Percentiles rank a stretch among this genome's conserved stretches.
phyloP scores from a whole-genome alignment of 2,888 invertebrate species.

The Notocelia uddmanniana region DNA sequence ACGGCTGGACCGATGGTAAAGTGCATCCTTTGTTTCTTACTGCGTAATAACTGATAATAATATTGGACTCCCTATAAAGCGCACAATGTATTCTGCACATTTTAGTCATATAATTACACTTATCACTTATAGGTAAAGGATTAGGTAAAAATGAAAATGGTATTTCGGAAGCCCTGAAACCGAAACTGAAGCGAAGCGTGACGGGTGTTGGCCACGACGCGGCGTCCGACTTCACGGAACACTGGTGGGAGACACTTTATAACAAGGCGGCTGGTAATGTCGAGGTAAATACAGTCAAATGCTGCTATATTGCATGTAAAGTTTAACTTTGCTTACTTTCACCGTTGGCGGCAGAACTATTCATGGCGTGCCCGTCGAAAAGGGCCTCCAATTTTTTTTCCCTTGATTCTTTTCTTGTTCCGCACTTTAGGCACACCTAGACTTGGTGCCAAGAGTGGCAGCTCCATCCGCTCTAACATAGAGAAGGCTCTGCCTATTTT shows the following conservation, averaged over 20 bases:
- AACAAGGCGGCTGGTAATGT: conserved; percentile 91
- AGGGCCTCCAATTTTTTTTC: too few species aligned
- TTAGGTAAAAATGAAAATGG: conserved; percentile 93
- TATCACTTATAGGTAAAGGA: conserved; percentile 92
- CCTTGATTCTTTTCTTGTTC: too few species aligned
- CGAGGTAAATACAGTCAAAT: conserved; percentile 71
- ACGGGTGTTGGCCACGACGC: conserved; percentile 92
- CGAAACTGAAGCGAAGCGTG: conserved; percentile 92
- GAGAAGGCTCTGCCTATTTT: too few species aligned
- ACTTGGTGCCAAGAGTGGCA: too few species aligned
- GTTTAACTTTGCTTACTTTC: too few species aligned
- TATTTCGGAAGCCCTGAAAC: conserved; percentile 91
- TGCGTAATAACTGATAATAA: conserved; percentile 10
- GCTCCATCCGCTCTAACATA: too few species aligned
- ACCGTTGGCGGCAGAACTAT: too few species aligned
- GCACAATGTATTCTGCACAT: not conserved
- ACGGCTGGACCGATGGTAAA: conserved; percentile 89
- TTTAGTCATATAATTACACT: too few species aligned
- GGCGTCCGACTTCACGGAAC: conserved; percentile 90
- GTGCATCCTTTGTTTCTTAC: not conserved
- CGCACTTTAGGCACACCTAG: too few species aligned
- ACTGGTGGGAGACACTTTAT: conserved; percentile 94
- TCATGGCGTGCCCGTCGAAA: too few species aligned
- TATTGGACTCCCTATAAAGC: not conserved
- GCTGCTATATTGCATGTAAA: too few species aligned